These are phyloP conservation scores for Pipra filicauda DNA, from an alignment of 2,113 vertebrate genomes.

Conservation along the genomic window DNA sequence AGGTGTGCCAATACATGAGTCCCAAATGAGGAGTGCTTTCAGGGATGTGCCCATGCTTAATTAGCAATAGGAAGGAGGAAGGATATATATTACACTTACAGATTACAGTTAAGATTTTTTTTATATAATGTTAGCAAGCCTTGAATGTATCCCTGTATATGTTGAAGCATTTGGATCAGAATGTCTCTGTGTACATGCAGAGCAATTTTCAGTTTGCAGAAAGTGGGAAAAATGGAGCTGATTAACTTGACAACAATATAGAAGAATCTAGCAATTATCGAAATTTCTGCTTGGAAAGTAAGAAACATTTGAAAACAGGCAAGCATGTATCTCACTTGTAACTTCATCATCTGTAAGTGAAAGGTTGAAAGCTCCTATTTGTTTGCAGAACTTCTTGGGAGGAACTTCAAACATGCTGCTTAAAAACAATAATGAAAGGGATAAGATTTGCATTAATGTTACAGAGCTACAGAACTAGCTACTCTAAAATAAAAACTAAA, in stretches of 20 bases:
- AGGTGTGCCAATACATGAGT: neutral
- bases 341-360: neutral
- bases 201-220: neutral
- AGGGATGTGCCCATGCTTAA: neutral
- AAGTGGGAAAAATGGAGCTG: neutral
- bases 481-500: neutral
- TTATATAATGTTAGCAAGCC: rapidly evolving
- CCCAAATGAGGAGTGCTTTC: neutral
- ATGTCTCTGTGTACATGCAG: neutral
- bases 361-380: neutral
- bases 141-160: neutral
- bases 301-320: neutral
- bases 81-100: neutral
- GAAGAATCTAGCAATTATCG: neutral
- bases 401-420: neutral
- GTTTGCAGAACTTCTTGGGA: neutral
- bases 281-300: neutral
- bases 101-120: neutral
- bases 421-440: neutral
- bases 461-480: neutral
- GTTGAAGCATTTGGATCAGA: neutral
- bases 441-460: neutral
- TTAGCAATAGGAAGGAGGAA: neutral
- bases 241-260: constrained; percentile 14
- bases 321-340: neutral